These are phyloP conservation scores for Henricia sp. DNA, from an alignment of 53 echinoderm and acorn worm genomes.

Conservation along the genomic window DNA sequence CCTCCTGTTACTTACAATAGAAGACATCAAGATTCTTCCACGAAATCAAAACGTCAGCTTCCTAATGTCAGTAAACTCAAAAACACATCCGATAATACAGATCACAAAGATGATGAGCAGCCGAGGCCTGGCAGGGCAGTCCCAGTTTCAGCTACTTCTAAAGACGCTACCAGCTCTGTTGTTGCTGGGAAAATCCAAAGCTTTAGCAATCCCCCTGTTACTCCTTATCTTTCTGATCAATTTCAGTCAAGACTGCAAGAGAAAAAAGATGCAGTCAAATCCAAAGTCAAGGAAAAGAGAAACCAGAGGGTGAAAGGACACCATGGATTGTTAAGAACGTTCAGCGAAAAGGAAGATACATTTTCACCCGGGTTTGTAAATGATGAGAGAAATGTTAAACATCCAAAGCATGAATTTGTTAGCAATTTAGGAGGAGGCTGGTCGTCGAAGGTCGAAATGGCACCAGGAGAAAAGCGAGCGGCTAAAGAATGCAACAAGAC, in stretches of 20 bases:
- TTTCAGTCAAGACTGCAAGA: background rate
- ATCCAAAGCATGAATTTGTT: constrained; percentile 2
- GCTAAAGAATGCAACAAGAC: background rate
- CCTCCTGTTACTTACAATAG: constrained; percentile 39
- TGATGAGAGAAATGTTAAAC: constrained; percentile 15
- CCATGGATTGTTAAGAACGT: constrained; percentile 17
- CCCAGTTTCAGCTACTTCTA: background rate
- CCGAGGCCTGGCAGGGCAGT: constrained; percentile 56
- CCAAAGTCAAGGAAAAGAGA: constrained; percentile 30
- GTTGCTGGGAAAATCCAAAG: background rate
- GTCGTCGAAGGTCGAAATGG: constrained; percentile 11
- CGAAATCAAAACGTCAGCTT: background rate
- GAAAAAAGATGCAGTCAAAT: constrained; percentile 5
- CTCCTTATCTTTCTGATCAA: background rate
- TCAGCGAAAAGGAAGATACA: constrained; percentile 49
- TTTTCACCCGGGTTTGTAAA: constrained; percentile 16
- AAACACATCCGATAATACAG: background rate
- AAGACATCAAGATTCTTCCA: constrained; percentile 8
- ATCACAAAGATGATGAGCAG: constrained; percentile 13
- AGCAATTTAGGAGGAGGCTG: background rate
- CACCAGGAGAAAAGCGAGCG: constrained; percentile 2
- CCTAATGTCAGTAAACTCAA: background rate
- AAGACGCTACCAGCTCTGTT: background rate
- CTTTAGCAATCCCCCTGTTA: constrained; percentile 1
- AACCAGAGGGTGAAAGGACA: constrained; percentile 14